Conservation (phyloP, 2,113 vertebrate genomes). For the Cololabis saira region DNA sequence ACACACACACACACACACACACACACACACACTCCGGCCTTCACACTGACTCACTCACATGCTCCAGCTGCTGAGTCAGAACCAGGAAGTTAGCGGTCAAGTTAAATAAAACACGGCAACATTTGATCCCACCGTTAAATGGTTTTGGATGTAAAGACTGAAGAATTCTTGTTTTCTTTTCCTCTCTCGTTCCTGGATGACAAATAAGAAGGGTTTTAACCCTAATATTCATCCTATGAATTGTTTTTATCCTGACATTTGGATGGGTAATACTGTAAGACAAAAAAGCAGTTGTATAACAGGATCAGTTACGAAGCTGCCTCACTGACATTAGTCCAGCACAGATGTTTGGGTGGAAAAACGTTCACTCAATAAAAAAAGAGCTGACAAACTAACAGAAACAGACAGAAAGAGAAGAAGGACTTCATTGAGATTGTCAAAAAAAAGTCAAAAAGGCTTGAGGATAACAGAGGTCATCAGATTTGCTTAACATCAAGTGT, state of each 20-base stretch:
- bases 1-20: not conserved
- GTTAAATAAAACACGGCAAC: constrained; percentile 32
- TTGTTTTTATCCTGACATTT: constrained; percentile 27
- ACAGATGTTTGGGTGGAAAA: constrained; percentile 38
- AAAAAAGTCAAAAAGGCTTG: too few relatives aligned
- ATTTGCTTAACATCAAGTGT: too few relatives aligned
- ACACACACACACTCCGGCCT: constrained; percentile 10
- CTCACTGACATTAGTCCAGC: constrained; percentile 16
- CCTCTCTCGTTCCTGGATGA: constrained; percentile 2
- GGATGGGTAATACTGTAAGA: constrained; percentile 40
- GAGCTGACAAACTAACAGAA: too few relatives aligned
- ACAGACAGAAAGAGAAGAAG: too few relatives aligned
- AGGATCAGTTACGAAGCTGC: constrained; percentile 16
- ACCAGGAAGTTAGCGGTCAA: constrained; percentile 36
- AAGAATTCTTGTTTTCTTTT: constrained; percentile 51
- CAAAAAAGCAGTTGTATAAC: constrained; percentile 38
- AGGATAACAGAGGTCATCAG: too few relatives aligned
- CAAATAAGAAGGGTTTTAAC: constrained; percentile 32
- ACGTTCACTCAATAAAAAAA: too few relatives aligned
- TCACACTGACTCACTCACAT: constrained; percentile 45
- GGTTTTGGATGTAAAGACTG: constrained; percentile 20
- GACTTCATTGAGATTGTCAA: too few relatives aligned
- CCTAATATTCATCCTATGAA: constrained; percentile 27
- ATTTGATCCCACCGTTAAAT: constrained; percentile 7
- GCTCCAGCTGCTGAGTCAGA: constrained; percentile 47